These are phyloP conservation scores for Neotoma lepida DNA, from an alignment of 2,113 vertebrate species.

Conservation along the genomic window DNA sequence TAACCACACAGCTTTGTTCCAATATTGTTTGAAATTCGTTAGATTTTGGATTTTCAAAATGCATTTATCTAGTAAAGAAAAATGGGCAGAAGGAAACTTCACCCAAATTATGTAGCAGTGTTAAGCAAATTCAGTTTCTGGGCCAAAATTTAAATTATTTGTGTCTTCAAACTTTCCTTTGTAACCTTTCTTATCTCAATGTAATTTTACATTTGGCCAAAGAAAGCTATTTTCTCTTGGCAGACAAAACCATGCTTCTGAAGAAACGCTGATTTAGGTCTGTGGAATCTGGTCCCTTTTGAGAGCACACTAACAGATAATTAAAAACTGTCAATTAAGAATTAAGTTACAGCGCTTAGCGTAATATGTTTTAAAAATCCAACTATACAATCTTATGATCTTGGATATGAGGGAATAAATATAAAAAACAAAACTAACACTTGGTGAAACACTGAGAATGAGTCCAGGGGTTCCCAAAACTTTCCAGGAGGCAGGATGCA, in stretches of 20 bases:
- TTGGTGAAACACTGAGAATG: constrained; percentile 43
- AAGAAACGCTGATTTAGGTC: constrained; percentile 50
- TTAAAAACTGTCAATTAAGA: constrained; percentile 65
- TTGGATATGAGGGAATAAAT: constrained; percentile 66
- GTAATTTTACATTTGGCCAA: constrained; percentile 68
- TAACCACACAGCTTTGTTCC: constrained; percentile 60
- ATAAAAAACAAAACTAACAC: constrained; percentile 54
- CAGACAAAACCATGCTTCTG: constrained; percentile 69
- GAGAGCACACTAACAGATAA: constrained; percentile 49
- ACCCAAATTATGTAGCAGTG: constrained; percentile 68
- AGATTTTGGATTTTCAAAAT: constrained; percentile 61
- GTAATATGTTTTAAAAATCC: constrained; percentile 65
- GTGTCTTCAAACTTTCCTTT: constrained; percentile 75
- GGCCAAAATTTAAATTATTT: constrained; percentile 75
- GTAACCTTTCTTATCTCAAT: constrained; percentile 74
- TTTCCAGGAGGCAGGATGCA: not conserved
- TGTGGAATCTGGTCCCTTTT: constrained; percentile 56
- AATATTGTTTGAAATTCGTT: constrained; percentile 66
- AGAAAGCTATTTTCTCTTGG: constrained; percentile 55
- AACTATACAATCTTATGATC: constrained; percentile 52
- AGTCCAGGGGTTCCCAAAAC: constrained; percentile 29
- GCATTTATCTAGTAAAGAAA: constrained; percentile 70
- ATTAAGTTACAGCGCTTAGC: constrained; percentile 71
- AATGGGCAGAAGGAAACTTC: constrained; percentile 66
- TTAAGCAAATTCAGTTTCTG: constrained; percentile 70